Percentiles rank a stretch among this genome's conserved stretches.
Evolutionary conservation across 2,797 vertebrate species (phyloP).

Genomic region (Squalus acanthias): DNA sequence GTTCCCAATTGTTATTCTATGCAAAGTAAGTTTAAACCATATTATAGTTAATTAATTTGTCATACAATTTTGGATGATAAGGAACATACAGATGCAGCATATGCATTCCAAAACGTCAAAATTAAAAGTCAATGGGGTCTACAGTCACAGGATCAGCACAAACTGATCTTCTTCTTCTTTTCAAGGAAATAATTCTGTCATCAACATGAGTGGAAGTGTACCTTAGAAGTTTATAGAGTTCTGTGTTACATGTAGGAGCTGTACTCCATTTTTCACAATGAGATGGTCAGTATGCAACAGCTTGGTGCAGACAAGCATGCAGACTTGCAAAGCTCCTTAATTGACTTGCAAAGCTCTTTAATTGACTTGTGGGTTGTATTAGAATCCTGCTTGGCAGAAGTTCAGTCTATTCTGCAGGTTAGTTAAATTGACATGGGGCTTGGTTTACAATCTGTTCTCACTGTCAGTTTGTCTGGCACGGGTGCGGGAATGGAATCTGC

Average conservation of each 20-base stretch:
- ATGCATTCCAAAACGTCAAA: not conserved
- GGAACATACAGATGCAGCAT: not conserved
- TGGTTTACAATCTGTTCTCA: slow-evolving; percentile 28
- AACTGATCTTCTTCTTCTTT: not conserved
- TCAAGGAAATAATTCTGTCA: not conserved
- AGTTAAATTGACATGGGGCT: slow-evolving; percentile 11
- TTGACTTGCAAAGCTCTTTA: slow-evolving; percentile 27
- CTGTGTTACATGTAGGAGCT: not conserved
- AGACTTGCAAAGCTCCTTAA: slow-evolving; percentile 29
- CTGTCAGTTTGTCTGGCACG: slow-evolving; percentile 27
- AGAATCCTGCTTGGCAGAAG: slow-evolving; percentile 22
- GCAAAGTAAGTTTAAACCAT: not conserved
- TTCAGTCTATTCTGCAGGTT: slow-evolving; percentile 14
- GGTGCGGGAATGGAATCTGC: not conserved
- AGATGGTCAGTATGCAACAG: not conserved
- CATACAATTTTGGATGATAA: not conserved
- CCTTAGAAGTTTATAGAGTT: not conserved
- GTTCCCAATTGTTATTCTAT: not conserved
- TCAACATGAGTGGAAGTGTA: not conserved
- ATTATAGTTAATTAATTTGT: not conserved
- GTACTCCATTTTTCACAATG: not conserved
- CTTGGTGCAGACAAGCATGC: not conserved
- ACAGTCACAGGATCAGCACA: not conserved
- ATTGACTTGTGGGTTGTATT: slow-evolving; percentile 26
- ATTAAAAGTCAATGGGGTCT: not conserved